Evolutionary conservation across 2,797 vertebrate species (phyloP), one percentile per base, ranked within the genome.

Genomic region (Neosilurus hyrtlii): DNA sequence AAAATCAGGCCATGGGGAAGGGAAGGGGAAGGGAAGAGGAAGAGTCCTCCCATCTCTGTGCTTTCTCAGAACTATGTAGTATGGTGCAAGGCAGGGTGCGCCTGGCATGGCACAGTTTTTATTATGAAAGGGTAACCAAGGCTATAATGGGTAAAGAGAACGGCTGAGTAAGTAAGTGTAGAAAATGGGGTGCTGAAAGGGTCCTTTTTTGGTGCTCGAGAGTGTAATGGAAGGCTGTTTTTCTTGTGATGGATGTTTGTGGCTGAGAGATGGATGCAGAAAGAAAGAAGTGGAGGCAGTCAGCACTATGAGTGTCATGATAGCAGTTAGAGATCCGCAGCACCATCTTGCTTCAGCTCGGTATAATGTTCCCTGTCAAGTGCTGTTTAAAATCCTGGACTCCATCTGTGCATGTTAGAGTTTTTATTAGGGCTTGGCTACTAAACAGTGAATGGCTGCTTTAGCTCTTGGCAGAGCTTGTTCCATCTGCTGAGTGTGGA

Each of bases 91-190:
- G 76, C 5, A 30, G 85, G 73, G 18, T 65, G 54, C 15, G 30
- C 59, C 5, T n/a, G 35, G 75, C 67, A 70, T 77, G 63, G 22
- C 57, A n/a, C 18, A 26, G 80, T 49, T 84, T 74, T 84, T 83
- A 80, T 84, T 87, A 12, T 84, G 79, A 85, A 78, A 66, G 56
- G 68, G 66, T 84, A 74, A 86, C 83, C 82, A 72, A 87, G 54
- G 73, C 80, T 74, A 61, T 86, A 88, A 88, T 83, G 74, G 73
- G 77, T 59, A 75, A 83, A 81, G 73, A 71, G 84, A 87, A 76
- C 79, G 24, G 66, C 18, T 11, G 73, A 82, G 83, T 84, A 70
- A 87, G 83, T 82, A 83, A 52, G 37, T 86, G 77, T 52, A 14
- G 77, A 73, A 61, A 85, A 85, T 62, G 67, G 67, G 68, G 73